These are phyloP conservation scores for Hydrophis major DNA, from an alignment of 2,797 vertebrate species.

Conservation along the genomic window DNA sequence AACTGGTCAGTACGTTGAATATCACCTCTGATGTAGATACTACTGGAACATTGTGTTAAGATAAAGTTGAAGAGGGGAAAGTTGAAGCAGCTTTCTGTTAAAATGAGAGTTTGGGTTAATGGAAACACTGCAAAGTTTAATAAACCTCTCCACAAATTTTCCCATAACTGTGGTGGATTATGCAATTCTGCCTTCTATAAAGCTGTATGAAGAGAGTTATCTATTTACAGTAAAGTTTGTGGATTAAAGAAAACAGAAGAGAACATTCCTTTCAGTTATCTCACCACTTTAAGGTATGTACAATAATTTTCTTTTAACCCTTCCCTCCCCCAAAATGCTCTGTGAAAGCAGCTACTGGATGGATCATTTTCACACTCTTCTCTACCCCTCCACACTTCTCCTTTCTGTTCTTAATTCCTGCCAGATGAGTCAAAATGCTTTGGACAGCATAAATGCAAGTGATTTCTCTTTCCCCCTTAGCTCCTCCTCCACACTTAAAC, in stretches of 20 bases:
- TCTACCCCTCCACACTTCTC: neutral
- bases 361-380: neutral
- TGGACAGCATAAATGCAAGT: neutral
- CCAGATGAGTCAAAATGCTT: neutral
- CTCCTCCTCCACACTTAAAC: neutral
- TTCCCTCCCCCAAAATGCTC: neutral
- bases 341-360: neutral
- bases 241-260: neutral
- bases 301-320: neutral
- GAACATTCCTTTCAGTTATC: neutral
- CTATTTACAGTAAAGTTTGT: neutral
- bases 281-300: neutral
- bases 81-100: neutral
- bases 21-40: too few species aligned
- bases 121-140: neutral
- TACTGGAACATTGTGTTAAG: neutral
- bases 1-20: too few species aligned
- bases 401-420: neutral
- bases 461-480: neutral
- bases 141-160: neutral
- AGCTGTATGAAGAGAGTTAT: neutral
- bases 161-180: neutral
- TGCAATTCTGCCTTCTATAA: neutral
- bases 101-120: neutral
- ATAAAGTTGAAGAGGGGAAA: neutral